Percentiles rank a stretch among this genome's conserved stretches.
Evolutionary conservation across 2,888 invertebrate genomes (phyloP).

Genomic region (Yponomeuta plumbellus): DNA sequence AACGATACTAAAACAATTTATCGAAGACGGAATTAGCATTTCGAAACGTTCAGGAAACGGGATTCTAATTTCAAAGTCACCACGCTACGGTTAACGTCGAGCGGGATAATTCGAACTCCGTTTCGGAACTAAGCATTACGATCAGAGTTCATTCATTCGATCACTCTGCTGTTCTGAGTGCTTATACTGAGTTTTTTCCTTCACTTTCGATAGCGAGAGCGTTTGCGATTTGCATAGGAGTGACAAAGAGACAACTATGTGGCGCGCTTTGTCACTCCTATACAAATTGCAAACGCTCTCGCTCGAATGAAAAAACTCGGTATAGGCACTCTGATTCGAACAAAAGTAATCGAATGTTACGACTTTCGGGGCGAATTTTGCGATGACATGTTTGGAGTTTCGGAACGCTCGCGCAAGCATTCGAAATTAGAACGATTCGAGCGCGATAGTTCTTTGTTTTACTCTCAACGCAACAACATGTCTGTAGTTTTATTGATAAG

Average conservation of each 20-base stretch:
- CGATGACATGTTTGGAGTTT: slow-evolving; percentile 3
- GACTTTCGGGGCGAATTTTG: not conserved
- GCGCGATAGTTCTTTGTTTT: not conserved
- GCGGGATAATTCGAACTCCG: slow-evolving; percentile 12
- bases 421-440: not conserved
- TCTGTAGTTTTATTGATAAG: no score
- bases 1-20: not conserved
- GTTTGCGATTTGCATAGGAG: no score
- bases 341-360: slow-evolving; percentile 8
- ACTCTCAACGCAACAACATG: no score
- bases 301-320: no score
- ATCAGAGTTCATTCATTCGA: no score
- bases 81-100: slow-evolving; percentile 10
- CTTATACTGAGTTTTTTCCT: no score
- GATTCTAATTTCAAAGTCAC: slow-evolving; percentile 9
- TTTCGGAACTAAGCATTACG: slow-evolving; percentile 12
- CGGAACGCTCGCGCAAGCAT: not conserved
- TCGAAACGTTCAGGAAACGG: not conserved
- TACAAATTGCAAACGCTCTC: no score
- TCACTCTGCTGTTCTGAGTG: no score
- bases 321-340: slow-evolving; percentile 2
- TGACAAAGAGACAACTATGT: no score
- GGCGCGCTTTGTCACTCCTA: no score
- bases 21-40: not conserved
- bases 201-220: no score